Evolutionary conservation across 2,888 invertebrate species (phyloP).

Genomic region (Osedax frankpressi): DNA sequence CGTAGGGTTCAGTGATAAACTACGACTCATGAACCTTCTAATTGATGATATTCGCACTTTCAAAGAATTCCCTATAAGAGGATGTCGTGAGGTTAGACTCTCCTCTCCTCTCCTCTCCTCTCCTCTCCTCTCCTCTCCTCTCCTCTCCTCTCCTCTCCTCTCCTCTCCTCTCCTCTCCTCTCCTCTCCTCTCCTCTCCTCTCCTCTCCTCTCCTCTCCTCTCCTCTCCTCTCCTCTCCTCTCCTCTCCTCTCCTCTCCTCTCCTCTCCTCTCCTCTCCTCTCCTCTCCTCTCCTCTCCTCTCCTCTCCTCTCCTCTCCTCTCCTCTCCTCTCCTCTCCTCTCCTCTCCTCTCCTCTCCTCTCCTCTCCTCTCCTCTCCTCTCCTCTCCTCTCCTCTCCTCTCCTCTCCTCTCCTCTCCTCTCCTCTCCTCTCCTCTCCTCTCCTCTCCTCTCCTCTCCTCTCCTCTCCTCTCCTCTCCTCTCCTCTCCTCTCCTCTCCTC

Average conservation of each 20-base stretch:
- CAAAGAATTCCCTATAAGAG: constrained; percentile 60
- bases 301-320: neutral
- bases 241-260: neutral
- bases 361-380: neutral
- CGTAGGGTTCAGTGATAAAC: constrained; percentile 77
- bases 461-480: neutral
- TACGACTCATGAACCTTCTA: constrained; percentile 72
- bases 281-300: neutral
- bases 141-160: neutral
- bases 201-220: neutral
- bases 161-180: neutral
- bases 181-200: neutral
- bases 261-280: neutral
- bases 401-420: neutral
- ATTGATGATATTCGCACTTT: constrained; percentile 67
- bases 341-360: neutral
- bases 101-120: neutral
- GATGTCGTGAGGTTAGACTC: constrained; percentile 56
- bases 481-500: neutral
- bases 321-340: neutral
- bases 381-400: neutral
- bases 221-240: neutral
- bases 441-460: neutral
- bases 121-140: neutral
- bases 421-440: neutral